A percentile compares a stretch with the other conserved stretches of the same genome.
These are phyloP conservation scores for Lasioglossum baleicum DNA, from an alignment of 1,140 invertebrate species.

Conservation along the genomic window DNA sequence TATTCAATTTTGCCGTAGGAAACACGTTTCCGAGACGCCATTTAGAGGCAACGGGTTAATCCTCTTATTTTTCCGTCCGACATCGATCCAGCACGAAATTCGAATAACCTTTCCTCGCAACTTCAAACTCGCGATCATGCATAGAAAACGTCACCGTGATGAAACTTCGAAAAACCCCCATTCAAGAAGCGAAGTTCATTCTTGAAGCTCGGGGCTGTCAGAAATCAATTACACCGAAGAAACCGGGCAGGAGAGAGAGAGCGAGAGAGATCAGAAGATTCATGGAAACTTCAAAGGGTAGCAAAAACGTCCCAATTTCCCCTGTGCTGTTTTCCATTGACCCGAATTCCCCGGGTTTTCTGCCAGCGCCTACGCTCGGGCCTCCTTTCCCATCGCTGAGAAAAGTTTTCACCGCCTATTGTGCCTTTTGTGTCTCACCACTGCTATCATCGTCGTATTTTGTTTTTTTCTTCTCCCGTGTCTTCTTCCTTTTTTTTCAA, in stretches of 20 bases:
- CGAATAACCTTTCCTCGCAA: too few species aligned
- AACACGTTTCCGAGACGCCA: too few species aligned
- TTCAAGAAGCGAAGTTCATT: not conserved
- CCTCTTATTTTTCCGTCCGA: too few species aligned
- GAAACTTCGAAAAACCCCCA: not conserved
- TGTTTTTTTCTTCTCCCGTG: conserved; percentile 6
- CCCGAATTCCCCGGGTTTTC: conserved; percentile 47
- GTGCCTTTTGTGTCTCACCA: conserved; percentile 48
- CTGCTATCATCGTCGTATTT: conserved; percentile 38
- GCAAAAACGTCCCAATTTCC: conserved; percentile 19
- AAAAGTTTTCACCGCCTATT: conserved; percentile 58
- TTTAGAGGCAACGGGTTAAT: too few species aligned
- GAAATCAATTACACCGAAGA: conserved; percentile 16
- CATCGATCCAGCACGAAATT: too few species aligned
- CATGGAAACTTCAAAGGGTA: conserved; percentile 30
- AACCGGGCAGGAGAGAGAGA: not conserved
- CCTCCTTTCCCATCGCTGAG: conserved; percentile 17
- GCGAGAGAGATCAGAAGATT: conserved; percentile 21
- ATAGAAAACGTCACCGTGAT: too few species aligned
- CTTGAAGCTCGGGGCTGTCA: not conserved
- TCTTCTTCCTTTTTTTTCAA: conserved; percentile 25
- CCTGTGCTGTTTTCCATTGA: conserved; percentile 42
- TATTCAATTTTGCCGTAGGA: too few species aligned
- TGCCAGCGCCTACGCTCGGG: not conserved
- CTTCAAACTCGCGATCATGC: too few species aligned